Evolutionary conservation across 2,888 invertebrate species (phyloP), one percentile per base, ranked within the genome.

Genomic region (Cephalotes varians): DNA sequence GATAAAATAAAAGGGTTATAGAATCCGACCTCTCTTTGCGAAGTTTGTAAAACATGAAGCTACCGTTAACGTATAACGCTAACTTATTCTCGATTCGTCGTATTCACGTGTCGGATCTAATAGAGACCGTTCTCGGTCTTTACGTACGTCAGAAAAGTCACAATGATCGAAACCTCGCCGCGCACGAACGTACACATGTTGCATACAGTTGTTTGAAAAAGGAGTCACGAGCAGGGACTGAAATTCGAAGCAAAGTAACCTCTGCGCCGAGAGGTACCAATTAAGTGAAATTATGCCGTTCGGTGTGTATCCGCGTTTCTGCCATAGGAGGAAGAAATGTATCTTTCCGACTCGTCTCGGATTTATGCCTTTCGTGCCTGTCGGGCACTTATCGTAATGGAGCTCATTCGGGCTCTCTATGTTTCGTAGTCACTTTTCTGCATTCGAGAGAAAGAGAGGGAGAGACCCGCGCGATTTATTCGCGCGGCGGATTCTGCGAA

Each of bases 381-480:
- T 79, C 77, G 77, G 47, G 67, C 67, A 79, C 77, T 79, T 79
- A 79, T 79, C 77, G 56, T 79, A 79, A 79, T 79, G 77, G 77
- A 79, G 67, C 69, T 79, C 77, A 69, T 69, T 79, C 77, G 69
- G 56, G 1, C 34, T 67, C 77, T 56, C 56, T 44, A 44, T 25
- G 56, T 69, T 58, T 79, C 56, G 77, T 69, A 54, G 76, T 77
- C 56, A 12, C 54, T 67, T 77, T 79, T 79, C 69, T 69, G 69
- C 34, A 69, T 69, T 44, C 44, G 51, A 51, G 51, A n/a, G 37
- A 54, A 40, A 67, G 67, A 47, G 67, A 54, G 65, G 44, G 74
- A 28, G 64, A 65, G 49, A 64, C 15, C 34, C 21, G 31, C 51
- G 58, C 62, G 64, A 65, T 51, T 65, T 65, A 44, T 65, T 65